phyloP scores from a whole-genome alignment of 2,888 invertebrate genomes.

The Drosophila subsilvestris region DNA sequence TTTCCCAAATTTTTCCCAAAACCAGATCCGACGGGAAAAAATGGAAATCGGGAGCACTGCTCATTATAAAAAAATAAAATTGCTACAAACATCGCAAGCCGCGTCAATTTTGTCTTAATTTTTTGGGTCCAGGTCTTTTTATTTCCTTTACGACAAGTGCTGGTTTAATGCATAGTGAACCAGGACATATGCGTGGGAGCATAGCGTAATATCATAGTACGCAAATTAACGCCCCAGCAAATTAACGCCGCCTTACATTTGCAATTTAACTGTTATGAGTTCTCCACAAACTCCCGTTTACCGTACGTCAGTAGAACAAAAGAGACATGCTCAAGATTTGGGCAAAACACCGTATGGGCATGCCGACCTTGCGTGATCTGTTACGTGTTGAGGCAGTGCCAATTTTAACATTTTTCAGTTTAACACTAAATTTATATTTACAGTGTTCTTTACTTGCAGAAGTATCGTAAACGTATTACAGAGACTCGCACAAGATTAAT shows the following conservation, averaged over 20 bases:
- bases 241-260: neutral
- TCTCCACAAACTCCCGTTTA: slow-evolving; percentile 62
- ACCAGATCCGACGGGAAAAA: too few relatives aligned
- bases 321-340: slow-evolving; percentile 71
- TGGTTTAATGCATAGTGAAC: too few relatives aligned
- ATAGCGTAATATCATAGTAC: too few relatives aligned
- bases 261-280: slow-evolving; percentile 25
- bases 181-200: too few relatives aligned
- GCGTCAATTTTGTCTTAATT: too few relatives aligned
- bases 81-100: too few relatives aligned
- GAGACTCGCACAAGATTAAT: slow-evolving; percentile 71
- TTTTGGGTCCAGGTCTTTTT: too few relatives aligned
- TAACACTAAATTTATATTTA: neutral
- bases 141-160: too few relatives aligned
- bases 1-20: too few relatives aligned
- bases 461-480: slow-evolving; percentile 80
- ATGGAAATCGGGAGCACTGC: too few relatives aligned
- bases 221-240: neutral
- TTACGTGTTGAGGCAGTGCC: slow-evolving; percentile 77
- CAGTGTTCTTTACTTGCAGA: slow-evolving; percentile 55
- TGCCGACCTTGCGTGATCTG: slow-evolving; percentile 78
- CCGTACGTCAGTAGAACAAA: slow-evolving; percentile 80
- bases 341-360: slow-evolving; percentile 79
- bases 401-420: neutral
- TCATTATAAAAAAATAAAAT: too few relatives aligned